Percentiles rank a stretch among this genome's conserved stretches.
Evolutionary conservation across 2,797 vertebrate genomes (phyloP).

Genomic region (Eospalax fontanierii): DNA sequence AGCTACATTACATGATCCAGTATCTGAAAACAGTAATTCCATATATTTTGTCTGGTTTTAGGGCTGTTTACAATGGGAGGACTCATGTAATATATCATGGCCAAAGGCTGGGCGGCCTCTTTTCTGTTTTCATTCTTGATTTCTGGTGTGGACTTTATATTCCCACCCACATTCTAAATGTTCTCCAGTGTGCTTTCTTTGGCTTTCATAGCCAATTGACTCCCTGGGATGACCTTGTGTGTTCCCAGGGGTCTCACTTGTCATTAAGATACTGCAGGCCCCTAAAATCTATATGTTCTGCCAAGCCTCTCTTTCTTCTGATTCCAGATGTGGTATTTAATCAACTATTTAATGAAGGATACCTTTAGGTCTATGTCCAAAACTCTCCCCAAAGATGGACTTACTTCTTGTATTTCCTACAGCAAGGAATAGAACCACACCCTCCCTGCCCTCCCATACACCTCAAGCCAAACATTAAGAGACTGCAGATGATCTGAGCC

Average conservation of each 20-base stretch:
- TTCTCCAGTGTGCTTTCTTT: constrained; percentile 42
- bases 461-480: neutral
- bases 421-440: neutral
- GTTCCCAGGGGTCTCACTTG: constrained; percentile 3
- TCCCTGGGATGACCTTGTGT: constrained; percentile 42
- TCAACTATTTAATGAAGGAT: neutral
- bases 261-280: neutral
- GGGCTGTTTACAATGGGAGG: constrained; percentile 46
- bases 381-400: neutral
- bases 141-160: constrained; percentile 57
- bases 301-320: neutral
- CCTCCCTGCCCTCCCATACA: too few relatives aligned
- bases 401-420: neutral
- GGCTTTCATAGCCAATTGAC: constrained; percentile 37
- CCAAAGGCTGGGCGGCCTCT: constrained; percentile 19
- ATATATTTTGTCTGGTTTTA: constrained; percentile 62
- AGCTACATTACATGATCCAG: neutral
- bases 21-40: constrained; percentile 21
- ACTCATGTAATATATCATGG: neutral
- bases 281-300: neutral
- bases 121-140: constrained; percentile 60
- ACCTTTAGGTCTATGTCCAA: neutral
- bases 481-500: neutral
- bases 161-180: constrained; percentile 52
- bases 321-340: neutral